These are phyloP conservation scores for Girardinus metallicus DNA, from an alignment of 2,797 vertebrate species.

Conservation along the genomic window DNA sequence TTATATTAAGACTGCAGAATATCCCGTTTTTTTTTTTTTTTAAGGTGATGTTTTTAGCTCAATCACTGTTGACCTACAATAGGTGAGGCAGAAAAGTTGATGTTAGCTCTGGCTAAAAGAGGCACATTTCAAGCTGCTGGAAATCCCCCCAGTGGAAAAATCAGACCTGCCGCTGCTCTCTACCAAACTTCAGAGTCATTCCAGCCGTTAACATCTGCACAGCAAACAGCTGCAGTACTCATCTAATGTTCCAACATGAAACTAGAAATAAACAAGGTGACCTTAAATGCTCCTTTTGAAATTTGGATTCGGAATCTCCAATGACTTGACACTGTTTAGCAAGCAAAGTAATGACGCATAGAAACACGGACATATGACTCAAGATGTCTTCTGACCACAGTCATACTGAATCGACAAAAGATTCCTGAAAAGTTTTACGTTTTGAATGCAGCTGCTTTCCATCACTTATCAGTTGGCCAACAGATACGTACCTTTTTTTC, in stretches of 20 bases:
- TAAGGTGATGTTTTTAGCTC: neutral
- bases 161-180: neutral
- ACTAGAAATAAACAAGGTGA: neutral
- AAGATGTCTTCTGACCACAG: neutral
- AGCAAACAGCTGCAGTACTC: neutral
- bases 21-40: neutral
- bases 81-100: neutral
- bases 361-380: conserved; percentile 8
- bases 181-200: neutral
- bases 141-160: neutral
- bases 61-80: neutral
- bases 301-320: neutral
- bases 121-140: neutral
- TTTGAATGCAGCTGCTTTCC: neutral
- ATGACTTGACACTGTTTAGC: neutral
- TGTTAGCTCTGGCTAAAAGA: neutral
- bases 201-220: neutral
- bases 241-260: neutral
- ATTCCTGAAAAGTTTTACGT: neutral
- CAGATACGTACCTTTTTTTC: neutral
- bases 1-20: neutral
- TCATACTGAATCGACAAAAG: neutral
- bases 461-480: neutral
- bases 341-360: neutral
- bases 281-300: neutral